phyloP scores from a whole-genome alignment of 2,113 vertebrate species.

The Anguilla japonica region DNA sequence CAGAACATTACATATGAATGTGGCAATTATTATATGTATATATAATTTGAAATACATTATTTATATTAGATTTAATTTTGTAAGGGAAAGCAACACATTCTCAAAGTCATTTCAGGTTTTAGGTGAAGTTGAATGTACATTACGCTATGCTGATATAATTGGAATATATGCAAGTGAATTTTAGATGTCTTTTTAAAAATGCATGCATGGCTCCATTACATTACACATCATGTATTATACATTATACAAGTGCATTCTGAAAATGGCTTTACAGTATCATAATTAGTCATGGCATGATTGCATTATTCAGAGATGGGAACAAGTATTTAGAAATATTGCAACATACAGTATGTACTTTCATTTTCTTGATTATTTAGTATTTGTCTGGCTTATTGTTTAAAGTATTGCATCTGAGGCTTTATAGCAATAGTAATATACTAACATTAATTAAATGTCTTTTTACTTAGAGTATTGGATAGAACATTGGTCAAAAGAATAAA shows the following conservation, averaged over 20 bases:
- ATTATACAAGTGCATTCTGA: constrained; percentile 46
- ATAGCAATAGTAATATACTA: background rate
- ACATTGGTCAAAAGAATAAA: too few species aligned
- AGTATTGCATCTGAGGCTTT: background rate
- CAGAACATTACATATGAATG: background rate
- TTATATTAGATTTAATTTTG: background rate
- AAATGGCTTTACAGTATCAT: constrained; percentile 46
- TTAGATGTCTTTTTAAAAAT: background rate
- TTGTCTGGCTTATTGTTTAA: background rate
- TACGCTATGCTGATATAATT: background rate
- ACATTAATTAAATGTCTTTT: too few species aligned
- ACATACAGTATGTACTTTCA: background rate
- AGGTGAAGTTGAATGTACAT: background rate
- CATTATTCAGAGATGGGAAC: constrained; percentile 60
- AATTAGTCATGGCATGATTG: constrained; percentile 49
- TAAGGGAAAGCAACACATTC: background rate
- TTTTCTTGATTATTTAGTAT: background rate
- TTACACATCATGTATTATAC: constrained; percentile 27
- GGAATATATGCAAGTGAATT: constrained; percentile 3
- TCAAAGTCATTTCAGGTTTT: background rate
- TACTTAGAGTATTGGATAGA: too few species aligned
- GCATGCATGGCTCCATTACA: background rate
- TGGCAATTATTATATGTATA: background rate
- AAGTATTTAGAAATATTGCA: constrained; percentile 37
- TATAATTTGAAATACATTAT: background rate